Base-by-base conservation (phyloP, 2,113 vertebrate species). In the Aldabrachelys gigantea region DNA sequence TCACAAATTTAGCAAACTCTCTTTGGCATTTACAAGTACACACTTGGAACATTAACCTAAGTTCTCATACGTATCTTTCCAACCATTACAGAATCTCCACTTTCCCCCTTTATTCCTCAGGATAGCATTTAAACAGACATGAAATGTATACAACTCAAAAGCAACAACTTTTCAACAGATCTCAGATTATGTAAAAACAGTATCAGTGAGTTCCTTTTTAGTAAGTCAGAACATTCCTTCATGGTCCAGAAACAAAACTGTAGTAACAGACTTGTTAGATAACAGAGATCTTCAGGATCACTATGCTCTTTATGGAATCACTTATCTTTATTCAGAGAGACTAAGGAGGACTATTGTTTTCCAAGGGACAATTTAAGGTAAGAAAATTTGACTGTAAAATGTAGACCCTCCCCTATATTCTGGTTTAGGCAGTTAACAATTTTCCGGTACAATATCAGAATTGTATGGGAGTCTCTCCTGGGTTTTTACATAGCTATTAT, bases 251-350 rank as follows among this genome's bases (percentile, higher is more conserved):
- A 78, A 78, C 12, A 78, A 44, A 69, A 35, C 31, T 69, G 65
- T 69, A 38, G 17, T 72, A 92, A 88, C 50, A 57, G 10, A 86
- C 82, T 65, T 89, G 47, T 47, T 84, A 82, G 22, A 38, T 92
- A 82, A 88, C 13, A 82, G 72, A 92, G 87, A 92, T 95, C 27
- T 92, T 57, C n/a, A 95, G 92, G 85, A 75, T 69, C 6, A 90
- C 89, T 90, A 92, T 90, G 62, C 6, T 92, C 35, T 50, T 21
- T 94, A 92, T 95, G 79, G 80, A 89, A 57, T 22, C 52, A 62
- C 84, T 35, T 72, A 19, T n/a, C 85, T 95, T 95, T 89, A 41
- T 93, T 94, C 95, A 95, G 38, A 95, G 96, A 84, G 65, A 82
- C 50, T 89, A 57, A 50, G 25, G 72, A 88, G 12, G 10, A 83